Conservation (phyloP, 1,140 invertebrate genomes). For the Fragariocoptes setiger region DNA sequence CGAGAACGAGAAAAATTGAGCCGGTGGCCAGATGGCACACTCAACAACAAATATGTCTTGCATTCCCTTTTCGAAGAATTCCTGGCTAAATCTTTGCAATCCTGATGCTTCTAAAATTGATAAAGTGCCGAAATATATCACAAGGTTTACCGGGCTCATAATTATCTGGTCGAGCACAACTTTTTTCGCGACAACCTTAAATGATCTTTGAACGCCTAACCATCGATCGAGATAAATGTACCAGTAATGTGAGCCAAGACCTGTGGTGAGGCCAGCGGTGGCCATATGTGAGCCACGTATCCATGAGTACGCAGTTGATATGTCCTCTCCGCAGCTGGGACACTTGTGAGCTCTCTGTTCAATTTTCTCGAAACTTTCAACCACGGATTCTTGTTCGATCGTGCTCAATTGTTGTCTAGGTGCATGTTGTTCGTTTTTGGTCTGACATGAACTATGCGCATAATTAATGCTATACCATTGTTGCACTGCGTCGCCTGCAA, state of each 20-base stretch:
- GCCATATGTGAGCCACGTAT: slow-evolving; percentile 41
- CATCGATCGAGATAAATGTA: slow-evolving; percentile 34
- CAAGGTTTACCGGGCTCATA: slow-evolving; percentile 51
- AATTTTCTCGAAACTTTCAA: too few species aligned
- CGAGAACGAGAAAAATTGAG: slow-evolving; percentile 55
- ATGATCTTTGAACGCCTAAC: slow-evolving; percentile 27
- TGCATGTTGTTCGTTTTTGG: too few species aligned
- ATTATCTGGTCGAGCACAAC: slow-evolving; percentile 54
- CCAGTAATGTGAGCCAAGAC: slow-evolving; percentile 18
- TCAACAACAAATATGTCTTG: slow-evolving; percentile 38
- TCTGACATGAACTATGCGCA: too few species aligned
- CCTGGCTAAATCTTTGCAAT: slow-evolving; percentile 9
- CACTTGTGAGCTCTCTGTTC: too few species aligned
- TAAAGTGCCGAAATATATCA: too few species aligned
- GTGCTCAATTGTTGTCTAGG: too few species aligned
- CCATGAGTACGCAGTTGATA: slow-evolving; percentile 16
- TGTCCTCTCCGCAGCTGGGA: too few species aligned
- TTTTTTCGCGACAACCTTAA: slow-evolving; percentile 39
- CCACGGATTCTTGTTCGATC: too few species aligned
- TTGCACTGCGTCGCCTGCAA: slow-evolving; percentile 42
- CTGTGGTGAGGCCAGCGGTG: slow-evolving; percentile 41
- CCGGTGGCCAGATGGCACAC: slow-evolving; percentile 44
- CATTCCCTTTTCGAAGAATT: slow-evolving; percentile 32
- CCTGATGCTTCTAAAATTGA: slow-evolving; percentile 7
- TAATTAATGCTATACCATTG: slow-evolving; percentile 54